A percentile compares a stretch with the other conserved stretches of the same genome.
These are phyloP conservation scores for Picathartes gymnocephalus DNA, from an alignment of 2,113 vertebrate genomes.

Conservation along the genomic window DNA sequence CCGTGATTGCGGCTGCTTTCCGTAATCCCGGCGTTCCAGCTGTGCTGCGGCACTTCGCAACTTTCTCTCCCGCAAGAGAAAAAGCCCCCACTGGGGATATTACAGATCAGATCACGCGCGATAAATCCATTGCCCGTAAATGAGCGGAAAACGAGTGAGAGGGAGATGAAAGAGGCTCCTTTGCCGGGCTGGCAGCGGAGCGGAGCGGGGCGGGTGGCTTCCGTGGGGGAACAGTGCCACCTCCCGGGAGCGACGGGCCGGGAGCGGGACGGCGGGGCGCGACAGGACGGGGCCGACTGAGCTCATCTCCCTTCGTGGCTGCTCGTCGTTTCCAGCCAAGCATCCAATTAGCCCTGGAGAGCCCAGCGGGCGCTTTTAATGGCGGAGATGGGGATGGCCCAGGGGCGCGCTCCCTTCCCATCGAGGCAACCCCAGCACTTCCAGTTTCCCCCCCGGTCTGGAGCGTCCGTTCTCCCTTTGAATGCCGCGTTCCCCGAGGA, in stretches of 20 bases:
- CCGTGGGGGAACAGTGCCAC: conserved; percentile 69
- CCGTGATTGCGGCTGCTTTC: background rate
- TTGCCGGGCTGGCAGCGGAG: background rate
- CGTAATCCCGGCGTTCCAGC: background rate
- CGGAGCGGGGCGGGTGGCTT: background rate
- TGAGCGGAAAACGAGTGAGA: background rate
- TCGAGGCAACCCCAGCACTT: background rate
- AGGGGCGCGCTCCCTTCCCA: fast-evolving
- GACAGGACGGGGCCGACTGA: background rate
- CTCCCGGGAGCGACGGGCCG: conserved; percentile 54
- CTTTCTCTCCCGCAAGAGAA: background rate
- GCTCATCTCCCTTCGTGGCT: background rate
- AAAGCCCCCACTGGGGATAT: background rate
- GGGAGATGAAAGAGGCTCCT: background rate
- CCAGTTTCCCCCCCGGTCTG: fast-evolving
- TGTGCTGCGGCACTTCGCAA: background rate
- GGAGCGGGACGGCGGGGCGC: background rate
- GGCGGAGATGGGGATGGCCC: fast-evolving
- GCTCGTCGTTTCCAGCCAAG: fast-evolving
- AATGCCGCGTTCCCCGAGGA: background rate
- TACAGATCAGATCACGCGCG: background rate
- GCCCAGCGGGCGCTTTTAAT: background rate
- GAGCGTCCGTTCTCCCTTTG: background rate
- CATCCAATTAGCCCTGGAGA: background rate
- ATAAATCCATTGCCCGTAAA: background rate